phyloP scores from a whole-genome alignment of 2,113 vertebrate genomes.

The Lampris incognitus region DNA sequence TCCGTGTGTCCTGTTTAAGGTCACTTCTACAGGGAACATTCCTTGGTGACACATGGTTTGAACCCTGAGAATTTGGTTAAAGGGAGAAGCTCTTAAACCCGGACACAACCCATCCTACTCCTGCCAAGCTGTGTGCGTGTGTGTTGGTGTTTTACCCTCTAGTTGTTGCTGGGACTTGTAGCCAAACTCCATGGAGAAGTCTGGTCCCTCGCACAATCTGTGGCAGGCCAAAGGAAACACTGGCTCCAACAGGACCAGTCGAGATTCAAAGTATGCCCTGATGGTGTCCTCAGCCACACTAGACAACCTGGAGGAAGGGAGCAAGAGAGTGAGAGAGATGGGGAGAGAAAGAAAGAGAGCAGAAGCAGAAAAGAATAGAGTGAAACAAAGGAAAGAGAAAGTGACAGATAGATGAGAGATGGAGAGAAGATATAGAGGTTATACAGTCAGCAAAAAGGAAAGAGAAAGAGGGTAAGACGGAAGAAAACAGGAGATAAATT shows the following conservation, averaged over 20 bases:
- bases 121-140: not conserved
- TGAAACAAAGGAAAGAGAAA: not conserved
- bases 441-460: too few relatives aligned
- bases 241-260: conserved; percentile 89
- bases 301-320: conserved; percentile 80
- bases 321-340: not conserved
- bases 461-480: not conserved
- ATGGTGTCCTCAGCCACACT: conserved; percentile 93
- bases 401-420: not conserved
- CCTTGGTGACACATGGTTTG: too few relatives aligned
- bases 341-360: not conserved
- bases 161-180: conserved; percentile 88
- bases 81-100: too few relatives aligned
- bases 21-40: too few relatives aligned
- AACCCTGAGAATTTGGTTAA: too few relatives aligned
- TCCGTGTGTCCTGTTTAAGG: too few relatives aligned
- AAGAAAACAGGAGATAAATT: too few relatives aligned
- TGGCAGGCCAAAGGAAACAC: conserved; percentile 94
- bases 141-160: conserved; percentile 84
- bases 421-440: not conserved
- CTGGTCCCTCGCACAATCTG: conserved; percentile 93
- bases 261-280: conserved; percentile 90
- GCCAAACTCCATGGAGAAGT: conserved; percentile 92
- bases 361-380: not conserved
- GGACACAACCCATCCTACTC: too few relatives aligned